Evolutionary conservation across 2,797 vertebrate species (phyloP).

Genomic region (Myioborus melanocephalus): DNA sequence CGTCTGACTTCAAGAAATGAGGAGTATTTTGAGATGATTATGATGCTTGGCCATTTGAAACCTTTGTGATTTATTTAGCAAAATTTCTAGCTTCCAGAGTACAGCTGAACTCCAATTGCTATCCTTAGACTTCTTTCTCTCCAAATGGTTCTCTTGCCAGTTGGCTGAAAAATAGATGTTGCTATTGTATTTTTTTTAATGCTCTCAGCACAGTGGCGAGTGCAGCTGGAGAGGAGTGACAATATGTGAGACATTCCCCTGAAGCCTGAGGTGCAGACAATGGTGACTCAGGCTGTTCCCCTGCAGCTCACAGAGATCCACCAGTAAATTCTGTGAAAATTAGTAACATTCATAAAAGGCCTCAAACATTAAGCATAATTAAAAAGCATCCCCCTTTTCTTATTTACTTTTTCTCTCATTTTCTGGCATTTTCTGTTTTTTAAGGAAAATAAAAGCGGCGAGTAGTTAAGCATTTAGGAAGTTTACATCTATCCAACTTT

Average conservation of each 20-base stretch:
- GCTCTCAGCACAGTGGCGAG: background rate
- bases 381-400: background rate
- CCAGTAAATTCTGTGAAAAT: background rate
- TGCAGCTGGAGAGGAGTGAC: background rate
- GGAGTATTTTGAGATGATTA: background rate
- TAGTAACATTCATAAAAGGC: background rate
- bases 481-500: background rate
- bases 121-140: background rate
- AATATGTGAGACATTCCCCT: background rate
- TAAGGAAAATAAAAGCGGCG: accelerated
- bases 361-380: background rate
- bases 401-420: background rate
- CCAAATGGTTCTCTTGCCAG: background rate
- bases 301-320: background rate
- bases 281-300: background rate
- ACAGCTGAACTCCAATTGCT: background rate
- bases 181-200: background rate
- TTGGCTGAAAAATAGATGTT: background rate
- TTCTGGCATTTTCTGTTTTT: background rate
- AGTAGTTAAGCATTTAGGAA: background rate
- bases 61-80: background rate
- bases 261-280: background rate
- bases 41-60: background rate
- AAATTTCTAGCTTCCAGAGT: background rate
- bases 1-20: background rate